phyloP scores from a whole-genome alignment of 2,888 invertebrate species.

The Erebia epiphron region DNA sequence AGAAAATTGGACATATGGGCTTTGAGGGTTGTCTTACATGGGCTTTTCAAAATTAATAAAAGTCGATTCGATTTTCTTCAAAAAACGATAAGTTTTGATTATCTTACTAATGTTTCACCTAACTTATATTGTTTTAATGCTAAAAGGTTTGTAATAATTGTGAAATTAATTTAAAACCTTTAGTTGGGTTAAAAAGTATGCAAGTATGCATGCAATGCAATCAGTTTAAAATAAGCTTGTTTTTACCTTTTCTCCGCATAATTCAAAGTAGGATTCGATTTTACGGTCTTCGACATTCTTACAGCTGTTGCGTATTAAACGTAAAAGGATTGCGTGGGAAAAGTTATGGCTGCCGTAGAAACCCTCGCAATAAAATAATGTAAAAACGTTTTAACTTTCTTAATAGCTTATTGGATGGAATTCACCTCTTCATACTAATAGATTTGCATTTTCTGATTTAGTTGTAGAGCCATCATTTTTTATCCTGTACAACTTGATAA shows the following conservation, averaged over 20 bases:
- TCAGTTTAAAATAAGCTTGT: neutral
- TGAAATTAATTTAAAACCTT: too few species aligned
- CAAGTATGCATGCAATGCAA: too few species aligned
- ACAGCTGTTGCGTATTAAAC: constrained; percentile 10
- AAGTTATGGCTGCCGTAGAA: constrained; percentile 14
- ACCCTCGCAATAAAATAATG: constrained; percentile 7
- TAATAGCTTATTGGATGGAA: constrained; percentile 8
- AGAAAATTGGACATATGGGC: too few species aligned
- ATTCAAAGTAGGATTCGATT: constrained; percentile 8
- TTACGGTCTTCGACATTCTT: constrained; percentile 21
- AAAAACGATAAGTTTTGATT: too few species aligned
- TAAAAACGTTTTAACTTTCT: constrained; percentile 16
- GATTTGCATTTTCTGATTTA: neutral
- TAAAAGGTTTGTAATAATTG: too few species aligned
- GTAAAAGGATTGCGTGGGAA: constrained; percentile 8
- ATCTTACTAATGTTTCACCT: too few species aligned
- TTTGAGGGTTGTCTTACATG: too few species aligned
- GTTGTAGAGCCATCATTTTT: neutral
- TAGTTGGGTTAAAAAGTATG: too few species aligned
- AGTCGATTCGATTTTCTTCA: too few species aligned
- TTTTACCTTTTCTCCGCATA: neutral
- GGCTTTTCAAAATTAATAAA: too few species aligned
- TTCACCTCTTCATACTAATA: neutral
- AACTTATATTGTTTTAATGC: too few species aligned
- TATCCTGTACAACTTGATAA: neutral